phyloP scores from a whole-genome alignment of 2,797 vertebrate species.

The Cuculus canorus region DNA sequence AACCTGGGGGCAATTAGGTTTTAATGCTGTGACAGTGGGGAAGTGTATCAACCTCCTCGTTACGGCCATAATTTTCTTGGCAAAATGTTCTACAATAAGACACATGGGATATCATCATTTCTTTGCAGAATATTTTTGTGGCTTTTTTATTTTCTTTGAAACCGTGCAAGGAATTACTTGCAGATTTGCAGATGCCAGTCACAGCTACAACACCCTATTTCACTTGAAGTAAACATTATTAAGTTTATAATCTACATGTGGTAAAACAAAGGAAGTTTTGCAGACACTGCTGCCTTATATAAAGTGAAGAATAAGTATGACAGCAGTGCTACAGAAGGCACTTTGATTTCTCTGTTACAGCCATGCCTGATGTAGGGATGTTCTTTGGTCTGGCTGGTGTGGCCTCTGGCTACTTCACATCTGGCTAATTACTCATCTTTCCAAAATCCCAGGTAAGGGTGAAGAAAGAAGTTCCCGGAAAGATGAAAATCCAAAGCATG shows the following conservation, averaged over 20 bases:
- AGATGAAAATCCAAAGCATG: neutral
- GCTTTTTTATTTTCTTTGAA: neutral
- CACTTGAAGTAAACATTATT: neutral
- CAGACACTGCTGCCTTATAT: neutral
- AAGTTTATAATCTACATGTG: neutral
- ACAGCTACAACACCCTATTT: neutral
- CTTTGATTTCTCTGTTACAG: neutral
- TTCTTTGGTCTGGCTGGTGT: neutral
- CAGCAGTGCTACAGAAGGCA: neutral
- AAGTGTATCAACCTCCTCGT: neutral
- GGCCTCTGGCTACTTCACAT: neutral
- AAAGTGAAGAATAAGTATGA: neutral
- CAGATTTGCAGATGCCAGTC: neutral
- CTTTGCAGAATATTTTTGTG: neutral
- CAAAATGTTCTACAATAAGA: neutral
- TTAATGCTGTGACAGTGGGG: constrained; percentile 29
- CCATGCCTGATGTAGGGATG: neutral
- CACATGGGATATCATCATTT: neutral
- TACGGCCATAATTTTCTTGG: neutral
- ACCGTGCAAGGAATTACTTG: neutral
- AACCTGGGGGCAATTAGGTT: constrained; percentile 51
- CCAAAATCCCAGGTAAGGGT: neutral
- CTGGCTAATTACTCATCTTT: neutral
- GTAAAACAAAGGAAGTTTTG: neutral
- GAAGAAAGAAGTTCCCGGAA: neutral